Base-by-base conservation (phyloP, 2,888 invertebrate genomes). In the Congeria kusceri region DNA sequence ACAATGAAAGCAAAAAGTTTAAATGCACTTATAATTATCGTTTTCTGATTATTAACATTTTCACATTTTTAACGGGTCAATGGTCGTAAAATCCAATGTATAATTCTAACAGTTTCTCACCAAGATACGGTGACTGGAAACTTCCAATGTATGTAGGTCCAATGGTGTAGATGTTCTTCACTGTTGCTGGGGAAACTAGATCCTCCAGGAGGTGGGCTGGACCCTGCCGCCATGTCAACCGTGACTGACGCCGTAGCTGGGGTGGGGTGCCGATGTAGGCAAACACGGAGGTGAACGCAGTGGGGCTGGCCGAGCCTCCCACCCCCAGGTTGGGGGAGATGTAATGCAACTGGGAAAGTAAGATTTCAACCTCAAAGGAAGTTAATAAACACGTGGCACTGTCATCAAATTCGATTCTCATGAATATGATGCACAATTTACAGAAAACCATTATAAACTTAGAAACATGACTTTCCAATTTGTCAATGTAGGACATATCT, bases 121-220 rank as follows among this genome's bases (percentile, higher is more conserved):
- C 91, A 73, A 88, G 74, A 23, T 96, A 95, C 0, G 98, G 97
- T 3, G 98, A 97, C 94, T 99, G 98, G 86, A 99, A 95, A 58
- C 98, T 98, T 28, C 99, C 99, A 93, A 99, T 97, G 92, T 99
- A 99, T 92, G 98, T 98, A 0, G 99, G 99, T 0, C 99, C 99
- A 5, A 99, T 94, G 89, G 96, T 96, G 93, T 96, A 97, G 74
- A 99, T 96, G 63, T 96, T 95, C 32, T 96, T 95, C 15, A 99
- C 96, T 4, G 96, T 96, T 89, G 96, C 96, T 2, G 97, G 96
- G 74, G 96, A 96, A 28, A 99, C 94, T 66, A 97, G 97, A 83
- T 99, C 99, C 94, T 99, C 99, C 7, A 99, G 95, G 84, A 99
- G 94, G 92, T 98, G 96, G 85, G 98, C 98, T 0, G 98, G 98